Evolutionary conservation across 2,797 vertebrate species (phyloP).

Genomic region (Cyclura pinguis): DNA sequence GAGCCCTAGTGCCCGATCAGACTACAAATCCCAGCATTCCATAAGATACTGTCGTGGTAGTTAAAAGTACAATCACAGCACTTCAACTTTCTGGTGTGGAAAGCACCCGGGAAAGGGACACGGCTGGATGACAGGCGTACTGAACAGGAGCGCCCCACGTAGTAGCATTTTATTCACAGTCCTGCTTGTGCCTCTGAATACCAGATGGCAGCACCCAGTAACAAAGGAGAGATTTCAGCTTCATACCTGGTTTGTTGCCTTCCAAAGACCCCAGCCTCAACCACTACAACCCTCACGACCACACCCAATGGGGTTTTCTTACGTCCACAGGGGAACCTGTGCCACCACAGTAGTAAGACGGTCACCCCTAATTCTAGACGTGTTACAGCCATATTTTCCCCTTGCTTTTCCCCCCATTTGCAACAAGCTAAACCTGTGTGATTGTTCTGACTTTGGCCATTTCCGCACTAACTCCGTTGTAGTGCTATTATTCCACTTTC

Average conservation of each 20-base stretch:
- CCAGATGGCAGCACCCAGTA: not conserved
- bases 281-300: not conserved
- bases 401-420: conserved; percentile 53
- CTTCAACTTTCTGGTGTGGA: too few species aligned
- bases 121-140: too few species aligned
- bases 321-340: conserved; percentile 63
- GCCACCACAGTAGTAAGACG: conserved; percentile 66
- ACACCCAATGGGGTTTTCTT: not conserved
- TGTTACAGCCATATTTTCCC: conserved; percentile 63
- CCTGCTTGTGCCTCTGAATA: not conserved
- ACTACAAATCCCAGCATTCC: too few species aligned
- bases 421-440: not conserved
- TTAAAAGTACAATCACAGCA: too few species aligned
- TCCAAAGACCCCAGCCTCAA: not conserved
- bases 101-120: too few species aligned
- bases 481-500: too few species aligned
- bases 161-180: not conserved
- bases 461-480: too few species aligned
- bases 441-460: not conserved
- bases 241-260: not conserved
- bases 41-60: too few species aligned
- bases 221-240: not conserved
- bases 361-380: conserved; percentile 62
- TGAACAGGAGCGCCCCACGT: too few species aligned
- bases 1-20: too few species aligned